Conservation (phyloP, 2,888 invertebrate species). For the Andrena dorsata region DNA sequence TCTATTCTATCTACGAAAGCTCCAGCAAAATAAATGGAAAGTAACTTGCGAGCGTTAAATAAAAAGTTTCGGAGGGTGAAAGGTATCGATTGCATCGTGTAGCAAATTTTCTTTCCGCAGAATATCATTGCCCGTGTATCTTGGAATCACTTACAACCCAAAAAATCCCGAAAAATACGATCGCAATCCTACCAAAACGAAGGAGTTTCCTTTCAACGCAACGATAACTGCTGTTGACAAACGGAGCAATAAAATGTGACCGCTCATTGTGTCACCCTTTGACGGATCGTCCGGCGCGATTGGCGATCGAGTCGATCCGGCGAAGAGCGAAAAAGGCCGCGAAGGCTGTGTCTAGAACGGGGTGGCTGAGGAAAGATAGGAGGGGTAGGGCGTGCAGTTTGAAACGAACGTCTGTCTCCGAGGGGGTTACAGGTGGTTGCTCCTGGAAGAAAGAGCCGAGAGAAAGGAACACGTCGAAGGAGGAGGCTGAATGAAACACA, state of each 20-base stretch:
- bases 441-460: constrained; percentile 63
- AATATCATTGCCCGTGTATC: neutral
- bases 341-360: constrained; percentile 20
- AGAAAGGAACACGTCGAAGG: constrained; percentile 43
- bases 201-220: neutral
- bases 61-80: neutral
- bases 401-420: constrained; percentile 62
- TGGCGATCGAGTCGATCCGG: constrained; percentile 56
- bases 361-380: constrained; percentile 21
- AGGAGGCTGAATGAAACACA: constrained; percentile 15
- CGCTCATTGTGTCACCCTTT: constrained; percentile 36
- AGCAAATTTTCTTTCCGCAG: neutral
- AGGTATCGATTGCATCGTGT: neutral
- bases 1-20: constrained; percentile 22
- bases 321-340: constrained; percentile 36
- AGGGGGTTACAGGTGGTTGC: constrained; percentile 76
- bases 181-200: neutral
- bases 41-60: constrained; percentile 14
- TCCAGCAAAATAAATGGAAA: constrained; percentile 28
- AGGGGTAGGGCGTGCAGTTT: constrained; percentile 34
- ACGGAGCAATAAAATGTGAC: constrained; percentile 20
- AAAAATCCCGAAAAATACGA: neutral
- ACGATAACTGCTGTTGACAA: neutral
- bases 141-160: neutral
- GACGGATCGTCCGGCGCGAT: constrained; percentile 58